Conservation (phyloP, 2,797 vertebrate species). For the Chromobotia macracanthus region DNA sequence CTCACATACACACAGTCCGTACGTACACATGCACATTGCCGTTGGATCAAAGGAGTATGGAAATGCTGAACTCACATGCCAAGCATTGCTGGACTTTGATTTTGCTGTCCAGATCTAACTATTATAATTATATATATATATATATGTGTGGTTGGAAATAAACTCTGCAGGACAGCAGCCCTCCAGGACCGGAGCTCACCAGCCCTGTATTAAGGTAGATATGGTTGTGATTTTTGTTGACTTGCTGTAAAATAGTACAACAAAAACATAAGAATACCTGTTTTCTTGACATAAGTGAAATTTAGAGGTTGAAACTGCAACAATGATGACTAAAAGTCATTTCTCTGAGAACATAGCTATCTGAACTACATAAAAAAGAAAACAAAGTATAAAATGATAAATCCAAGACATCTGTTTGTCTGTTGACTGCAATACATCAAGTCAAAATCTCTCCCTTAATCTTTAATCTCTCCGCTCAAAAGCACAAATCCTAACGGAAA, state of each 20-base stretch:
- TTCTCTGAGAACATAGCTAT: slow-evolving; percentile 2
- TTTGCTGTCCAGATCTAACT: too few relatives aligned
- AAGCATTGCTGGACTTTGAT: too few relatives aligned
- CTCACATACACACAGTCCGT: slow-evolving; percentile 1
- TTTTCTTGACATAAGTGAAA: slow-evolving; percentile 17
- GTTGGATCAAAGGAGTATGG: too few relatives aligned
- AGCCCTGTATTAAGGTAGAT: not conserved
- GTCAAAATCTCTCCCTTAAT: not conserved
- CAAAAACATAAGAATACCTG: not conserved
- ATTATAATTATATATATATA: too few relatives aligned
- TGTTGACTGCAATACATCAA: not conserved
- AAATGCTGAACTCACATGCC: too few relatives aligned
- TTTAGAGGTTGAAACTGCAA: slow-evolving; percentile 15
- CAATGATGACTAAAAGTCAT: slow-evolving; percentile 11
- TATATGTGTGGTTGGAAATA: too few relatives aligned
- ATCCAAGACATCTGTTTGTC: slow-evolving; percentile 18
- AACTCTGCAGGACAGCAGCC: too few relatives aligned
- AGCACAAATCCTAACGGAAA: slow-evolving; percentile 40
- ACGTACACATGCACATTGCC: slow-evolving; percentile 7
- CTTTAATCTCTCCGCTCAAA: slow-evolving; percentile 24
- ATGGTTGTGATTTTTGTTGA: not conserved
- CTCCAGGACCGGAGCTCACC: too few relatives aligned
- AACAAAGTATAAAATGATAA: slow-evolving; percentile 9
- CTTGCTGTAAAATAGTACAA: not conserved
- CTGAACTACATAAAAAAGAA: not conserved